phyloP scores from a whole-genome alignment of 2,888 invertebrate species.

The Peribatodes rhomboidaria region DNA sequence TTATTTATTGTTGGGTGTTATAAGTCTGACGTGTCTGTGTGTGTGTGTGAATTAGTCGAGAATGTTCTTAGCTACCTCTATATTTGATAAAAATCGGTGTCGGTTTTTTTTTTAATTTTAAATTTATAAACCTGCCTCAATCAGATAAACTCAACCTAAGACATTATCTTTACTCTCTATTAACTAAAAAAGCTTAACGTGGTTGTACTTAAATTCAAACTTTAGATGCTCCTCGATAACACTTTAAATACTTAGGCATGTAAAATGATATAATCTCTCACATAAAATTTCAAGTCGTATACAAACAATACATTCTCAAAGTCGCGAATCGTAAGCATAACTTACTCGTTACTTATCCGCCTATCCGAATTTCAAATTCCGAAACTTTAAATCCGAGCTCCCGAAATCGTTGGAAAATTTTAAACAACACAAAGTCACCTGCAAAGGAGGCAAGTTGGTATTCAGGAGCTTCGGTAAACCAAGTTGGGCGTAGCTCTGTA shows the following conservation, averaged over 20 bases:
- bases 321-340: constrained; percentile 56
- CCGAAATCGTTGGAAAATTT: constrained; percentile 70
- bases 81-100: no score
- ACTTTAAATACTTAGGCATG: neutral
- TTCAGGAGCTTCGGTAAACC: constrained; percentile 72
- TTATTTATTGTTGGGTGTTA: no score
- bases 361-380: constrained; percentile 67
- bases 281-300: constrained; percentile 23
- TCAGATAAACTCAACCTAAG: no score
- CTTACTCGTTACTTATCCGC: constrained; percentile 54
- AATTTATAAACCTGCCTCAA: no score
- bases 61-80: no score
- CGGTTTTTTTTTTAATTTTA: no score
- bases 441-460: constrained; percentile 69
- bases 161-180: no score
- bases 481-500: constrained; percentile 78
- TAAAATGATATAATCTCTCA: neutral
- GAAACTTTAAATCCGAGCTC: constrained; percentile 74
- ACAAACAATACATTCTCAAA: constrained; percentile 41
- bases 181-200: no score
- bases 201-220: no score
- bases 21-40: no score
- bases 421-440: constrained; percentile 78
- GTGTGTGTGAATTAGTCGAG: no score
- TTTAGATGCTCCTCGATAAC: neutral